phyloP scores from a whole-genome alignment of 2,888 invertebrate species.

The Ditylenchus weischeri region DNA sequence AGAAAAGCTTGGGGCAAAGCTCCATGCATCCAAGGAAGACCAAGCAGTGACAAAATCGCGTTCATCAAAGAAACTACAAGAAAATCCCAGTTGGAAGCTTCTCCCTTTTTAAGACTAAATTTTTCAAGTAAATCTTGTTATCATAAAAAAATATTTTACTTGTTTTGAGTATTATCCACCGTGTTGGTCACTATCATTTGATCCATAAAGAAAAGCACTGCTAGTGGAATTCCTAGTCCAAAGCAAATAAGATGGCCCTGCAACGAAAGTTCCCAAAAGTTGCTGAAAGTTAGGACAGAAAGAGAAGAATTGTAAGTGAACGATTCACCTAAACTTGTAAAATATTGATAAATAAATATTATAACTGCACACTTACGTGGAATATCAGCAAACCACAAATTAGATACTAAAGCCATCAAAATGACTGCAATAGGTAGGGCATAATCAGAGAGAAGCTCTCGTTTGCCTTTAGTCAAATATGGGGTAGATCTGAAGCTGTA shows the following conservation, averaged over 20 bases:
- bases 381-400: constrained; percentile 26
- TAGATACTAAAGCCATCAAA: constrained; percentile 35
- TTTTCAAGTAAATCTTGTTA: background rate
- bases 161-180: constrained; percentile 41
- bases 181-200: constrained; percentile 41
- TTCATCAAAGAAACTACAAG: constrained; percentile 39
- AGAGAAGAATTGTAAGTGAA: constrained; percentile 12
- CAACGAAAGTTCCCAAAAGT: constrained; percentile 34
- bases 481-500: constrained; percentile 34
- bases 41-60: constrained; percentile 35
- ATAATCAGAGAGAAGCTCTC: constrained; percentile 36
- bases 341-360: background rate
- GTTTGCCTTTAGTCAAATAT: constrained; percentile 33
- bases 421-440: constrained; percentile 37
- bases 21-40: constrained; percentile 44
- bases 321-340: constrained; percentile 11
- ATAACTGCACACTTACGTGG: constrained; percentile 18
- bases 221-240: constrained; percentile 35
- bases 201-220: constrained; percentile 42
- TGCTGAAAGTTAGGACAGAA: constrained; percentile 6
- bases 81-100: constrained; percentile 39
- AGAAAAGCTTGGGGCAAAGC: constrained; percentile 43
- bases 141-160: constrained; percentile 13
- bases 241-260: constrained; percentile 32
- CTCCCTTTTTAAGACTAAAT: constrained; percentile 35